Evolutionary conservation across 2,888 invertebrate genomes (phyloP).

Genomic region (Latrodectus elegans): DNA sequence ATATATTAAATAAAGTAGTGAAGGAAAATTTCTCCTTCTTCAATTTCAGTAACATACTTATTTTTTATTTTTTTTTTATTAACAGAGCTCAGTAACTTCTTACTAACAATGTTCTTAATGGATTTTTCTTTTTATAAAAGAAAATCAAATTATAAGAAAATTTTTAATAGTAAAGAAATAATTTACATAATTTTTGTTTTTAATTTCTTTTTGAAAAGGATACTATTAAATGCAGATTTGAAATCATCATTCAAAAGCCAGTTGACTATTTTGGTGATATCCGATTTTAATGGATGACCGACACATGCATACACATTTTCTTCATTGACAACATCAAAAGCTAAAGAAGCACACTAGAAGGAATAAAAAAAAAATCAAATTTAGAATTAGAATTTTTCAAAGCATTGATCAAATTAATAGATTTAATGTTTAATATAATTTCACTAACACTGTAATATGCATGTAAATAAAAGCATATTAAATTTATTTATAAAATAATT

Average conservation of each 20-base stretch:
- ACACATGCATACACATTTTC: conserved; percentile 96
- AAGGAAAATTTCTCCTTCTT: too few relatives aligned
- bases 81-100: too few relatives aligned
- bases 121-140: not conserved
- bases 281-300: conserved; percentile 92
- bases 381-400: not conserved
- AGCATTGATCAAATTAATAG: too few relatives aligned
- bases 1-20: too few relatives aligned
- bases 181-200: not conserved
- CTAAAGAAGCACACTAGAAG: conserved; percentile 88
- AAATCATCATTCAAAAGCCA: conserved; percentile 89
- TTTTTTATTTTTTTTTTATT: too few relatives aligned
- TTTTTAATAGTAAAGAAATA: not conserved
- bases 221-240: conserved; percentile 85
- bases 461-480: too few relatives aligned
- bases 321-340: conserved; percentile 90
- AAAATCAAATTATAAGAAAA: not conserved
- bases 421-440: too few relatives aligned
- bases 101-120: too few relatives aligned
- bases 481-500: too few relatives aligned
- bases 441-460: too few relatives aligned
- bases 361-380: not conserved
- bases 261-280: conserved; percentile 90
- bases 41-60: too few relatives aligned
- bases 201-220: conserved; percentile 73